Evolutionary conservation across 1,140 invertebrate species (phyloP).

Genomic region (Drosophila mauritiana): DNA sequence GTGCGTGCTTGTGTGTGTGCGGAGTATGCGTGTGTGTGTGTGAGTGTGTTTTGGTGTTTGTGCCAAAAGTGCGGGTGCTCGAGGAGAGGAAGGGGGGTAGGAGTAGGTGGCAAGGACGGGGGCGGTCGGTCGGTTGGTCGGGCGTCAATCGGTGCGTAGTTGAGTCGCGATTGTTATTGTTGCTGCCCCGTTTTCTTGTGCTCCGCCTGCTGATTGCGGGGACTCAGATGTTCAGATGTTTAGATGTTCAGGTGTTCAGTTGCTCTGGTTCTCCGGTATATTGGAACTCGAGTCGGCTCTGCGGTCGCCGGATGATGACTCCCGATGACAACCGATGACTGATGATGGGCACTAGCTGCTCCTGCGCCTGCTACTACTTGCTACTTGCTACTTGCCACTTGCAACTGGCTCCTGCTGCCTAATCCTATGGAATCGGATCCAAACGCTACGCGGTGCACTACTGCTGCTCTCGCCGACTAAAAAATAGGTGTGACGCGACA

Average conservation of each 20-base stretch:
- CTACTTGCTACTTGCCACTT: background rate
- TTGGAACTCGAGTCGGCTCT: background rate
- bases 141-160: conserved; percentile 30
- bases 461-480: conserved; percentile 27
- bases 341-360: background rate
- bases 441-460: conserved; percentile 1
- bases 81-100: conserved; percentile 1
- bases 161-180: conserved; percentile 59
- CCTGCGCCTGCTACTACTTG: background rate
- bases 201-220: background rate
- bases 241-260: too few relatives aligned
- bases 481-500: conserved; percentile 43
- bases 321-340: background rate
- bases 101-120: conserved; percentile 14
- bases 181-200: conserved; percentile 20
- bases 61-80: conserved; percentile 36
- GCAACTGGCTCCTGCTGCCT: background rate
- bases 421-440: background rate
- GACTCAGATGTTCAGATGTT: too few relatives aligned
- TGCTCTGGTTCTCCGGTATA: background rate
- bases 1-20: conserved; percentile 12
- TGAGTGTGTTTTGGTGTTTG: conserved; percentile 19
- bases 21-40: background rate
- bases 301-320: background rate
- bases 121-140: conserved; percentile 27